Evolutionary conservation across 2,797 vertebrate species (phyloP).

Genomic region (Crenuchus spilurus): DNA sequence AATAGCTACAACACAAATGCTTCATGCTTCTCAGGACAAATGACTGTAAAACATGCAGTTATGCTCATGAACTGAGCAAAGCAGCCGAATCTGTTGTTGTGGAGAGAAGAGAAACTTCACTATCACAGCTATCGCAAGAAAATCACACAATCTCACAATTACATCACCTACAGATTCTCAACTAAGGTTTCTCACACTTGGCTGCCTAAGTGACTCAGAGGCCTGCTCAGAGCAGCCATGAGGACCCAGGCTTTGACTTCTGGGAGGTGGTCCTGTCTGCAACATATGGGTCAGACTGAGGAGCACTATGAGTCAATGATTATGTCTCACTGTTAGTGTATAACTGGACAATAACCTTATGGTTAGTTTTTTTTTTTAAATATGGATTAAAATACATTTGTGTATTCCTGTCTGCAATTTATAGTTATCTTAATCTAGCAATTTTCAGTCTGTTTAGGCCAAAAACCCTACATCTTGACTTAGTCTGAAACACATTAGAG

Average conservation of each 20-base stretch:
- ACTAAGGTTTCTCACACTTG: not conserved
- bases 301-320: not conserved
- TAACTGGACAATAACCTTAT: no score
- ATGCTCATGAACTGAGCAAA: not conserved
- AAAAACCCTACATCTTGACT: no score
- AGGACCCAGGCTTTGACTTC: not conserved
- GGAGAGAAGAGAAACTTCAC: not conserved
- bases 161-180: not conserved
- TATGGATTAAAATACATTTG: no score
- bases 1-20: no score
- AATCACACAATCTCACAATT: no score
- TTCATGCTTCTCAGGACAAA: not conserved
- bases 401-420: no score
- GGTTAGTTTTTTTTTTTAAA: no score
- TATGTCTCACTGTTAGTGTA: conserved; percentile 6
- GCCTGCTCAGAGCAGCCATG: not conserved
- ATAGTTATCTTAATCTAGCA: no score
- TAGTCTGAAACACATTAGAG: no score
- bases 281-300: not conserved
- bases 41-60: not conserved
- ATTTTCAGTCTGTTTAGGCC: no score
- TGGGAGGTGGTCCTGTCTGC: not conserved
- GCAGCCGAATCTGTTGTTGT: not conserved
- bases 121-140: not conserved
- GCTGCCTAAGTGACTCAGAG: conserved; percentile 12